Evolutionary conservation across 2,888 invertebrate genomes (phyloP).

Genomic region (Dolichopus griseipennis): DNA sequence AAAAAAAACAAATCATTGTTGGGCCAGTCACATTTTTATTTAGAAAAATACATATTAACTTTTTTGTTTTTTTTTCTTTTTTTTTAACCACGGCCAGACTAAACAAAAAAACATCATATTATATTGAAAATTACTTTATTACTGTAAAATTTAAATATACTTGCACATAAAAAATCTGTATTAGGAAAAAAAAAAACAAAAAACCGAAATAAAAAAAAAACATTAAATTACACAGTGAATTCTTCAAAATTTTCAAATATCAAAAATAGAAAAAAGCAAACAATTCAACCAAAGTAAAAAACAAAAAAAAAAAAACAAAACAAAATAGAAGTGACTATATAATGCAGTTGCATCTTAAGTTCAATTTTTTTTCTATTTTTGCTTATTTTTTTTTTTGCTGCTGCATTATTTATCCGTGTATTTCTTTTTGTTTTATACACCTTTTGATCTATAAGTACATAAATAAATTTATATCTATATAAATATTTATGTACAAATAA

Average conservation of each 20-base stretch:
- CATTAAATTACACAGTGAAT: neutral
- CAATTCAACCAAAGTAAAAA: too few relatives aligned
- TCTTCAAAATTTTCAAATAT: neutral
- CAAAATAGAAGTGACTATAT: neutral
- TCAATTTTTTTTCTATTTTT: neutral
- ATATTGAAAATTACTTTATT: too few relatives aligned
- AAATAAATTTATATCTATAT: neutral
- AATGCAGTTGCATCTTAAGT: neutral
- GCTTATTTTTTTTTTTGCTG: neutral
- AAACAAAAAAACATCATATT: too few relatives aligned
- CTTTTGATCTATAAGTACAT: neutral
- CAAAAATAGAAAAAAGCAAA: too few relatives aligned
- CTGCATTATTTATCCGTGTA: neutral
- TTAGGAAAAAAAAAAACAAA: neutral
- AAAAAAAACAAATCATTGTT: neutral
- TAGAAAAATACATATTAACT: neutral
- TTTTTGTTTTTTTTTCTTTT: too few relatives aligned
- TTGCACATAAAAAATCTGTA: neutral
- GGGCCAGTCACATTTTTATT: neutral
- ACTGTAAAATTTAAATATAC: neutral
- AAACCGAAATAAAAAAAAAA: too few relatives aligned
- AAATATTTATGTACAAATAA: neutral
- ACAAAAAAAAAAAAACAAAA: too few relatives aligned
- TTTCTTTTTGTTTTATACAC: neutral
- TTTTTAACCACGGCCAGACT: neutral